A percentile compares a stretch with the other conserved stretches of the same genome.
Conservation (phyloP, 2,888 invertebrate genomes). For the Thelaira solivaga region DNA sequence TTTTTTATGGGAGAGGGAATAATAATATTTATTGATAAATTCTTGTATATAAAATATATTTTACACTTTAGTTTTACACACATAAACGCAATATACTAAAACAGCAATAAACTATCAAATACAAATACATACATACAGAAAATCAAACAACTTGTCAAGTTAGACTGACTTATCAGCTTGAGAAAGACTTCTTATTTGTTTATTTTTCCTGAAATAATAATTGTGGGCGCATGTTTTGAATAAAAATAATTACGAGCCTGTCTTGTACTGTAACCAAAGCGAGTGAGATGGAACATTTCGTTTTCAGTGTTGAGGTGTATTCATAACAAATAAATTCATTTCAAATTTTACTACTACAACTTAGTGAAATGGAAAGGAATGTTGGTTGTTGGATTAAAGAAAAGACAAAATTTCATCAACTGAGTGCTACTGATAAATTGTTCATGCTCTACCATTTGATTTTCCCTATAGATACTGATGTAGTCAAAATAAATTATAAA, state of each 20-base stretch:
- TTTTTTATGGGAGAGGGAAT: constrained; percentile 18
- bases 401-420: constrained; percentile 17
- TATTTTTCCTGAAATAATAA: constrained; percentile 69
- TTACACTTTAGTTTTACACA: constrained; percentile 44
- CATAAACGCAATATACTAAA: constrained; percentile 12
- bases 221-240: constrained; percentile 72
- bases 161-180: constrained; percentile 48
- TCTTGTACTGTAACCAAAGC: background rate
- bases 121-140: constrained; percentile 4
- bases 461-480: background rate
- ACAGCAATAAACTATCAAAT: background rate
- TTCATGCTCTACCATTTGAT: background rate
- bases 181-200: constrained; percentile 50
- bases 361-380: constrained; percentile 49
- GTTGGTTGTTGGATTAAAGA: background rate
- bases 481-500: constrained; percentile 6
- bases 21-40: constrained; percentile 32
- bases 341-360: background rate
- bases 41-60: constrained; percentile 50
- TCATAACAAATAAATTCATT: constrained; percentile 17
- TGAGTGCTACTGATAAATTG: constrained; percentile 5
- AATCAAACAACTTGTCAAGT: constrained; percentile 55
- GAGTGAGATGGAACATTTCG: background rate
- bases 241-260: constrained; percentile 66
- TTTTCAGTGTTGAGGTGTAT: background rate